Evolutionary conservation across 2,113 vertebrate species (phyloP).

Genomic region (Muscicapa adusta): DNA sequence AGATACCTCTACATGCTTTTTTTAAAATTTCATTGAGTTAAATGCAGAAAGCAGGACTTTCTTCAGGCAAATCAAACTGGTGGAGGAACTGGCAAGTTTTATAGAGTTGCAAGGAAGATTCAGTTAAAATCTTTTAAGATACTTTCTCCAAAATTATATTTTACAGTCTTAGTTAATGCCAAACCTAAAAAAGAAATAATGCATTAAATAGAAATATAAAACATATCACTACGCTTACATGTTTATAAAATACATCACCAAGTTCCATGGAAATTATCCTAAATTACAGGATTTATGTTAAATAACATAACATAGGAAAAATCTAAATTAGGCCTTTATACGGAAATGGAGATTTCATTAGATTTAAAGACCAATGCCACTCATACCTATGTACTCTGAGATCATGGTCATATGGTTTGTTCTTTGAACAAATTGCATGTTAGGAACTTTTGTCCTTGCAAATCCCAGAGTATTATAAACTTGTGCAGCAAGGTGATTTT

Average conservation of each 20-base stretch:
- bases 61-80: not conserved
- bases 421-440: not conserved
- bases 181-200: not conserved
- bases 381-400: not conserved
- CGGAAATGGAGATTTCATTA: not conserved
- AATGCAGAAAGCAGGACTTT: not conserved
- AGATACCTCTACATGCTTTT: not conserved
- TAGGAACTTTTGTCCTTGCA: not conserved
- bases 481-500: not conserved
- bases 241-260: not conserved
- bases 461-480: not conserved
- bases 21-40: not conserved
- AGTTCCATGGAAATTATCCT: not conserved
- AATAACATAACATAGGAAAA: not conserved
- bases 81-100: not conserved
- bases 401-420: fast-evolving
- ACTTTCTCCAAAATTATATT: not conserved
- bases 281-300: not conserved
- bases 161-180: not conserved
- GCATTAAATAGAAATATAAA: not conserved
- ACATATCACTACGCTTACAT: not conserved
- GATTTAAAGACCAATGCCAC: not conserved
- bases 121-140: not conserved
- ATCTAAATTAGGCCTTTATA: not conserved
- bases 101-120: not conserved